Base-by-base conservation (phyloP, 1,140 invertebrate genomes). In the Ceratoteleas bidentatus region DNA sequence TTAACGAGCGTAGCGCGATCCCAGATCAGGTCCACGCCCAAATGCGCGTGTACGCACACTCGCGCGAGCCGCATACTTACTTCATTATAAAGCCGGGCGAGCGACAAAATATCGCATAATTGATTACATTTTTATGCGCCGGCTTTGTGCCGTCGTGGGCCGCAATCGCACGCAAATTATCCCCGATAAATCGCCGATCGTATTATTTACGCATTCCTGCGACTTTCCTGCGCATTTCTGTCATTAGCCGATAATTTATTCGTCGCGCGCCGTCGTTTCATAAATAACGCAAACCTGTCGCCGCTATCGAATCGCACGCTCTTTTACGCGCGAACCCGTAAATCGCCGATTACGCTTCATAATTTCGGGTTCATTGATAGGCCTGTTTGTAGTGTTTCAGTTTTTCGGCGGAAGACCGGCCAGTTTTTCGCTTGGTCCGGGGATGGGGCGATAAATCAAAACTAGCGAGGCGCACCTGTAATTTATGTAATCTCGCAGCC, bases 1-100 rank as follows among this genome's bases (percentile, higher is more conserved):
- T 84, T 80, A 84, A 84, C 82, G 77, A 84, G 45, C 74, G 40
- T 77, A 56, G 76, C 65, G 50, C 70, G 56, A 83, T 83, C 72
- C 60, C 75, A 38, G 75, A 60, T 49, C 50, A 9, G 62, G 60
- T 76, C 81, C 72, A 80, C 76, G 76, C 76, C 76, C 72, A 84
- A 84, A 77, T 64, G 81, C 69, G 50, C 53, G 75, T 65, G 24
- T 70, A 45, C 50, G 57, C 68, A 36, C 50, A 54, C 68, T 47
- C 74, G 52, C 50, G 53, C 34, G 56, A 1, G 36, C 36, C 57
- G 52, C 53, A 82, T 69, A 73, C 61, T 50, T 70, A 45, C 15
- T 53, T 58, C 43, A 62, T 74, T 58, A 64, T 61, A 61, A 24
- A 47, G 9, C 24, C 32, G 33, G 24, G 9, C 57, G 49, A 61